phyloP scores from a whole-genome alignment of 2,113 vertebrate genomes.

The Cepphus grylle region DNA sequence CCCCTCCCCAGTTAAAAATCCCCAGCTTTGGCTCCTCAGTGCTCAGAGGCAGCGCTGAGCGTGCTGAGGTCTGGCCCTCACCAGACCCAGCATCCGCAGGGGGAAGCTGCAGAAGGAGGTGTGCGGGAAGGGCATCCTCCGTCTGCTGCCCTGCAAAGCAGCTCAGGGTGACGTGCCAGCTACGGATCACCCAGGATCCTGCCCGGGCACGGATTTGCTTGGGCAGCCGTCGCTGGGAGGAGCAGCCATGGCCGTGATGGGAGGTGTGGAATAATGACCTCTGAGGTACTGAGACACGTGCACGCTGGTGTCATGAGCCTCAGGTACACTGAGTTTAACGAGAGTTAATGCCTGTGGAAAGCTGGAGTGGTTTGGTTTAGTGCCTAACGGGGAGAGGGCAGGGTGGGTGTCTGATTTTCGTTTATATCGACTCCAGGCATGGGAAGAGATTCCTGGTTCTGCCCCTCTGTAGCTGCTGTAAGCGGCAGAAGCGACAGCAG shows the following conservation, averaged over 20 bases:
- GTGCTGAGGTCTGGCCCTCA: background rate
- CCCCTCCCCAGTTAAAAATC: background rate
- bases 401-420: background rate
- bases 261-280: fast-evolving
- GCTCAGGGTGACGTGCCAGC: background rate
- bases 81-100: fast-evolving
- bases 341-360: fast-evolving
- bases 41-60: background rate
- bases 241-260: background rate
- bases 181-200: fast-evolving
- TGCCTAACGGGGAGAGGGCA: fast-evolving
- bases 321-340: background rate
- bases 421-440: fast-evolving
- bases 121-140: background rate
- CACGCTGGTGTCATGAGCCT: fast-evolving
- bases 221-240: background rate
- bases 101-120: background rate
- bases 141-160: background rate
- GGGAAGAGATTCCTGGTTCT: background rate
- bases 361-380: background rate
- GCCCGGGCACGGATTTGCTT: background rate
- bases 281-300: fast-evolving
- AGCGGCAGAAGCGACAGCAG: background rate
- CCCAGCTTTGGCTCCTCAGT: background rate
- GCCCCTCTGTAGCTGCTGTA: background rate